phyloP scores from a whole-genome alignment of 2,797 vertebrate species.

The Onychomys arenicola region DNA sequence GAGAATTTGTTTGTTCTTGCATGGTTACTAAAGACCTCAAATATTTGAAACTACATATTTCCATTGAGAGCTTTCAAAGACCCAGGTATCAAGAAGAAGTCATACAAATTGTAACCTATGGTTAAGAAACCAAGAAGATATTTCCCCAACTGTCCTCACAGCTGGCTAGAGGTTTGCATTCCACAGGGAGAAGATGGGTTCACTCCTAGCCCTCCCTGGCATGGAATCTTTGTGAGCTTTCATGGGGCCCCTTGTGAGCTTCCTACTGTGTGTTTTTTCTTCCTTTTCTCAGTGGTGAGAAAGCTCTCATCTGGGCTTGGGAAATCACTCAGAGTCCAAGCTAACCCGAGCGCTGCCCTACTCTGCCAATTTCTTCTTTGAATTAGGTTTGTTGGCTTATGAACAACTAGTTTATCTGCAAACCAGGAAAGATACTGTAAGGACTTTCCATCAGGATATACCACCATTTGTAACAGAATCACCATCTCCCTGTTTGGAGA shows the following conservation, averaged over 20 bases:
- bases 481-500: not conserved
- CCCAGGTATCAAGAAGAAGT: not conserved
- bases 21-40: not conserved
- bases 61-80: not conserved
- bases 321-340: not conserved
- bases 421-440: not conserved
- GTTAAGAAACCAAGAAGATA: not conserved
- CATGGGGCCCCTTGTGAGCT: not conserved
- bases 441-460: not conserved
- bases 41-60: conserved; percentile 23
- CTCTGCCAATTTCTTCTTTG: not conserved
- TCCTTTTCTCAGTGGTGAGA: not conserved
- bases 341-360: not conserved
- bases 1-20: conserved; percentile 24
- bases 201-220: not conserved
- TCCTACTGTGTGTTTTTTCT: not conserved
- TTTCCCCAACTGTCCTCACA: not conserved
- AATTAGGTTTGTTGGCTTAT: conserved; percentile 5
- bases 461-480: not conserved
- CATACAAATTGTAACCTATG: not conserved
- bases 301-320: conserved; percentile 2
- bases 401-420: conserved; percentile 21
- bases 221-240: not conserved
- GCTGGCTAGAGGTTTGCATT: not conserved
- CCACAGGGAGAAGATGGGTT: not conserved